phyloP scores from a whole-genome alignment of 1,140 invertebrate species.

The Asobara japonica region DNA sequence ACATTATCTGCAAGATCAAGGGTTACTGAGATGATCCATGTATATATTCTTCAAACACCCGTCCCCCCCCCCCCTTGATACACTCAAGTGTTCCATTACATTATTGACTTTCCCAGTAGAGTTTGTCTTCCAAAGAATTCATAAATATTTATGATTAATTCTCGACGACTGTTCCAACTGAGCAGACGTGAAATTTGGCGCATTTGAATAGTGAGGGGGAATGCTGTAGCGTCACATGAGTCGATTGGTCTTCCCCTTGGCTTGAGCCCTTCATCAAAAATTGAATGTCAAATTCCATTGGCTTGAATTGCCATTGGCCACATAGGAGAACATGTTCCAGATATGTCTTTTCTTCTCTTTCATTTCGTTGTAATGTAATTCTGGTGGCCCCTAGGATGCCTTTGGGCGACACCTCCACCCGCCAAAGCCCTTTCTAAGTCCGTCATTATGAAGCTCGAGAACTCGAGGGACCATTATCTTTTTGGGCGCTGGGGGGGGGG shows the following conservation, averaged over 20 bases:
- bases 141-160: constrained; percentile 13
- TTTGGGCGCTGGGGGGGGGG: background rate
- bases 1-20: too few relatives aligned
- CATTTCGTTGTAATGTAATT: background rate
- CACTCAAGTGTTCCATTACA: constrained; percentile 3
- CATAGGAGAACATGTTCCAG: background rate
- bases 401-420: background rate
- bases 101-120: background rate
- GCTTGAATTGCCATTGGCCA: background rate
- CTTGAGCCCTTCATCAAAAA: background rate
- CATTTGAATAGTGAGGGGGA: constrained; percentile 4
- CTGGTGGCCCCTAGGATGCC: background rate
- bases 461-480: background rate
- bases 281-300: constrained; percentile 27
- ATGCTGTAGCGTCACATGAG: background rate
- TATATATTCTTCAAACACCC: too few relatives aligned
- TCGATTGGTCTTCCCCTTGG: background rate
- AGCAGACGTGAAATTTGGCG: background rate
- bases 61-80: too few relatives aligned
- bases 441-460: background rate
- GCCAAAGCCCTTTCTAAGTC: background rate
- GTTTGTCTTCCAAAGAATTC: background rate
- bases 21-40: too few relatives aligned
- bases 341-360: constrained; percentile 7
- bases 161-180: background rate